Evolutionary conservation across 2,113 vertebrate species (phyloP).

Genomic region (Oryzias javanicus): DNA sequence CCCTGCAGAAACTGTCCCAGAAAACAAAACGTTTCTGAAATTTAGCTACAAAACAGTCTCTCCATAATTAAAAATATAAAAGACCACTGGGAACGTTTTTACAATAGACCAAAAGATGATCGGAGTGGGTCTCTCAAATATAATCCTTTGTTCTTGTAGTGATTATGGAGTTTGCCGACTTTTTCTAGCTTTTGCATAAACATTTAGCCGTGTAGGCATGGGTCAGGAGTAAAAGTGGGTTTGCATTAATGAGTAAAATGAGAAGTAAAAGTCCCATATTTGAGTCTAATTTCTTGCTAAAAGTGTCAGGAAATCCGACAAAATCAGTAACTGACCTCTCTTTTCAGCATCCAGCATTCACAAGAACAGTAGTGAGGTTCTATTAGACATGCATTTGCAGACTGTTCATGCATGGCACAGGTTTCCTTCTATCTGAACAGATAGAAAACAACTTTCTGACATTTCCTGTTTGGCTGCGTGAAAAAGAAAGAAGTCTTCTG

Average conservation of each 20-base stretch:
- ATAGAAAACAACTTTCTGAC: constrained; percentile 55
- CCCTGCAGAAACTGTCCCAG: no score
- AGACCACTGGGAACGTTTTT: no score
- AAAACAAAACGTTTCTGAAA: no score
- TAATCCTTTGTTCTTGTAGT: constrained; percentile 9
- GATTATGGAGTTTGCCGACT: constrained; percentile 22
- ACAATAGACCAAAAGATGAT: no score
- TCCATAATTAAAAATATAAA: no score
- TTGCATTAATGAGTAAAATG: background rate
- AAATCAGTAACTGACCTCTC: constrained; percentile 63
- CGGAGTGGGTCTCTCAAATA: background rate
- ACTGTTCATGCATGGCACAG: constrained; percentile 60
- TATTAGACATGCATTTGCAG: constrained; percentile 55
- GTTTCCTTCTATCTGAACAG: constrained; percentile 58
- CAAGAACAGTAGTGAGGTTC: constrained; percentile 32
- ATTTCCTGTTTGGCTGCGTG: constrained; percentile 69
- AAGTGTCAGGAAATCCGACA: constrained; percentile 30
- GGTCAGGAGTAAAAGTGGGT: constrained; percentile 9
- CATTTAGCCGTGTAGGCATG: constrained; percentile 15
- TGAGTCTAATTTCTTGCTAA: constrained; percentile 16
- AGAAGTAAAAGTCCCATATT: constrained; percentile 6
- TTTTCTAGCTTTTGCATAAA: constrained; percentile 16
- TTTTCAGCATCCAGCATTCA: constrained; percentile 32
- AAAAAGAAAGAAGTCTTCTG: constrained; percentile 40
- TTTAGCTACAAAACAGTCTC: no score